A percentile compares a stretch with the other conserved stretches of the same genome.
Evolutionary conservation across 1,140 invertebrate species (phyloP).

Genomic region (Solenopsis fugax): DNA sequence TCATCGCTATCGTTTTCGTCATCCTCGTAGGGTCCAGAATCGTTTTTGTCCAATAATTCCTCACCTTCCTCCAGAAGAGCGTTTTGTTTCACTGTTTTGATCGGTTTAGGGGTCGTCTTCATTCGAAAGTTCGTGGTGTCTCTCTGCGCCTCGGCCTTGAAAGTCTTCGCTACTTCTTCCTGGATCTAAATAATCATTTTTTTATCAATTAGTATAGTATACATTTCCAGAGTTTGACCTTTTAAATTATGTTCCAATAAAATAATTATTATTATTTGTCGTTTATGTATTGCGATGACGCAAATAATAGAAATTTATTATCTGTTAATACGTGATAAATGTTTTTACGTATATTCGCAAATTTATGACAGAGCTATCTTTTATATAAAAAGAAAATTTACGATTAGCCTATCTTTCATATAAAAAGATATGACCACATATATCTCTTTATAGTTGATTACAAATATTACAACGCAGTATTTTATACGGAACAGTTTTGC

Average conservation of each 20-base stretch:
- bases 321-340: neutral
- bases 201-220: too few relatives aligned
- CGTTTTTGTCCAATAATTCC: constrained; percentile 77
- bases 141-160: constrained; percentile 79
- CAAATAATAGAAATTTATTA: neutral
- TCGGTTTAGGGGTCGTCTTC: neutral
- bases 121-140: constrained; percentile 7
- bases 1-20: constrained; percentile 75
- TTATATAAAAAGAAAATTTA: neutral
- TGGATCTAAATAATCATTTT: constrained; percentile 71
- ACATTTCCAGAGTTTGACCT: too few relatives aligned
- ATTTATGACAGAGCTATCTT: neutral
- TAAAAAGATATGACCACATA: neutral
- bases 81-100: constrained; percentile 22
- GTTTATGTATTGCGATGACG: neutral
- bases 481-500: too few relatives aligned
- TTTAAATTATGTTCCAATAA: neutral
- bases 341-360: neutral
- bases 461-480: constrained; percentile 4
- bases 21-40: constrained; percentile 75
- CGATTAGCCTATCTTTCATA: neutral
- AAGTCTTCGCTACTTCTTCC: constrained; percentile 80
- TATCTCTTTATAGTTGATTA: neutral
- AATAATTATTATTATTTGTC: neutral
- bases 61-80: constrained; percentile 17